Evolutionary conservation across 2,113 vertebrate species (phyloP), one percentile per base, ranked within the genome.

Genomic region (Lepisosteus osseus): DNA sequence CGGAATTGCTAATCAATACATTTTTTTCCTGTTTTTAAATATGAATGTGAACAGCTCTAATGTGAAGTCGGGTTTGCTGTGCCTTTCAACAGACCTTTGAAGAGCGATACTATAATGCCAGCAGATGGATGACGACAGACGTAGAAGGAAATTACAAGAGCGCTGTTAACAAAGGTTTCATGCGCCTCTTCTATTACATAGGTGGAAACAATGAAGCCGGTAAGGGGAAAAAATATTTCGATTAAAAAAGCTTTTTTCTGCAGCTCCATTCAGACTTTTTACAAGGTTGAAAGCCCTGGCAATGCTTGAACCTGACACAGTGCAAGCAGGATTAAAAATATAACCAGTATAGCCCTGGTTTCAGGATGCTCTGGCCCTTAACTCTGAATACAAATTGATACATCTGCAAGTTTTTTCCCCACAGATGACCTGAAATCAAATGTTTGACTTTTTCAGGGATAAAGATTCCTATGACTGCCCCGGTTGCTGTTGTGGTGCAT

Each of bases 181-280:
- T 41, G n/a, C 72, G 76, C 6, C 68, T 77, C 15, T 69, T 67
- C 42, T 42, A 70, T 8, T 77, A 77, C 61, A 71, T 77, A 11
- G 69, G 43, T 54, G 72, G 72, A 17, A 1, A 77, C 8, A 77
- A 77, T 54, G 41, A 11, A 4, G 55, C 65, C 66, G 76, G 76
- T 74, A 62, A 64, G 59, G 13, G 59, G 3, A 54, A 54, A 12
- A 54, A 54, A 7, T 54, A 54, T 11, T 55, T 55, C 13, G 54
- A 7, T 29, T 29, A 29, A 29, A 29, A 29, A 29, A 29, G 56
- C n/a, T 3, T 59, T 51, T 51, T 59, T 59, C n/a, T 59, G 47
- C 47, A 51, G 6, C n/a, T 59, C 5, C 3, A 29, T 29, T 29
- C 29, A 29, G 29, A 29, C 29, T 29, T 29, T 29, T 29, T 29